Percentiles rank a stretch among this genome's conserved stretches.
These are phyloP conservation scores for Lordiphosa stackelbergi DNA, from an alignment of 1,140 invertebrate genomes.

Conservation along the genomic window DNA sequence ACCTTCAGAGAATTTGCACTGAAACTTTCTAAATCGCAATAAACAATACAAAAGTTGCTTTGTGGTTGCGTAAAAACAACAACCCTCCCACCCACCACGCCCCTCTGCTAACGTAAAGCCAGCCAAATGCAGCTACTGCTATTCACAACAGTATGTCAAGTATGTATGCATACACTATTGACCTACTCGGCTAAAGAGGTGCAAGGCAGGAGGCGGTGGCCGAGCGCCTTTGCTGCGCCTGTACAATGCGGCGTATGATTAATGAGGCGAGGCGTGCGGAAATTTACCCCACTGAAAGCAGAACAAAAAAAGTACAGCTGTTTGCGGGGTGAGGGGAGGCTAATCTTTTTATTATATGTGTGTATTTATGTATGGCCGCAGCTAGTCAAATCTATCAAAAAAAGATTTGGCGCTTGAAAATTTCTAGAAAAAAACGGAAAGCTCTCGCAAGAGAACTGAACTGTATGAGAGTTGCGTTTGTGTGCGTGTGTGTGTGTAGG, in stretches of 20 bases:
- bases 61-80: slow-evolving; percentile 20
- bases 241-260: slow-evolving; percentile 49
- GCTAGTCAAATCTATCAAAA: slow-evolving; percentile 48
- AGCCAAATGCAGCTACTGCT: slow-evolving; percentile 7
- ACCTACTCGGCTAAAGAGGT: slow-evolving; percentile 31
- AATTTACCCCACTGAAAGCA: slow-evolving; percentile 26
- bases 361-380: slow-evolving; percentile 3
- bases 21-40: slow-evolving; percentile 23
- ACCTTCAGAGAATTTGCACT: slow-evolving; percentile 12
- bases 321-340: slow-evolving; percentile 10
- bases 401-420: slow-evolving; percentile 37
- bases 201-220: neutral
- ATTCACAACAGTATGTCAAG: slow-evolving; percentile 48
- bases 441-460: too few species aligned
- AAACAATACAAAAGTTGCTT: slow-evolving; percentile 18
- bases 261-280: slow-evolving; percentile 45
- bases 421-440: slow-evolving; percentile 58
- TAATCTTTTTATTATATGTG: too few species aligned
- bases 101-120: neutral
- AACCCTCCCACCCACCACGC: neutral
- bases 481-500: slow-evolving; percentile 25
- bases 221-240: slow-evolving; percentile 1
- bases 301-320: slow-evolving; percentile 26
- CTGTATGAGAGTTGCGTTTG: neutral
- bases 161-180: slow-evolving; percentile 45